Percentiles rank a stretch among this genome's conserved stretches.
phyloP scores from a whole-genome alignment of 1,140 invertebrate species.

The Danaus melanippus region DNA sequence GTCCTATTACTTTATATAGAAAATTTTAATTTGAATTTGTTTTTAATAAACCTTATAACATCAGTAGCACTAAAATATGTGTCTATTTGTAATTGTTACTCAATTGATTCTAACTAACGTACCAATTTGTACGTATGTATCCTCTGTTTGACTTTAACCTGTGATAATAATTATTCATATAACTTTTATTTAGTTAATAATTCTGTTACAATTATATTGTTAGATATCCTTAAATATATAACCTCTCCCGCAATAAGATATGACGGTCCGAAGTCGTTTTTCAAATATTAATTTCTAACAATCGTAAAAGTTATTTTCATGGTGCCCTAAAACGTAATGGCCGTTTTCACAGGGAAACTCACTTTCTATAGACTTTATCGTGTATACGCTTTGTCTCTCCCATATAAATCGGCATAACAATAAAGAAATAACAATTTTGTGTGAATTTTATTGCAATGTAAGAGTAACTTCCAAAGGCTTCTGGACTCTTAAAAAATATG shows the following conservation, averaged over 20 bases:
- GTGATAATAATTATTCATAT: too few species aligned
- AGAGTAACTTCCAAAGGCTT: too few species aligned
- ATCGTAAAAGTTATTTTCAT: slow-evolving; percentile 66
- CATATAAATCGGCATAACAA: slow-evolving; percentile 44
- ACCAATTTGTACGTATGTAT: too few species aligned
- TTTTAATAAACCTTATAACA: too few species aligned
- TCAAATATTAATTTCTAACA: slow-evolving; percentile 67
- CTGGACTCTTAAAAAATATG: too few species aligned
- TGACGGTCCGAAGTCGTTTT: slow-evolving; percentile 51
- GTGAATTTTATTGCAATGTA: slow-evolving; percentile 33
- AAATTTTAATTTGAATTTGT: too few species aligned
- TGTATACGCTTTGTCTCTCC: slow-evolving; percentile 39
- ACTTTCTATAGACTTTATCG: slow-evolving; percentile 53
- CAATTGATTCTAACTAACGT: too few species aligned
- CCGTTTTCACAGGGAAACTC: slow-evolving; percentile 46
- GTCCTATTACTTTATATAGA: too few species aligned
- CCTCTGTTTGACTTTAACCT: too few species aligned
- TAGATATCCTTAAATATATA: too few species aligned
- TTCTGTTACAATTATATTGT: too few species aligned
- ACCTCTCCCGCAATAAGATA: slow-evolving; percentile 39
- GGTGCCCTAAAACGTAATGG: slow-evolving; percentile 58
- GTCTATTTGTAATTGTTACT: background rate
- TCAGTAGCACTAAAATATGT: slow-evolving; percentile 1
- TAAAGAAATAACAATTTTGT: slow-evolving; percentile 46
- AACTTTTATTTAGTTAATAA: too few species aligned